Evolutionary conservation across 2,888 invertebrate species (phyloP), one percentile per base, ranked within the genome.

Genomic region (Sesia apiformis): DNA sequence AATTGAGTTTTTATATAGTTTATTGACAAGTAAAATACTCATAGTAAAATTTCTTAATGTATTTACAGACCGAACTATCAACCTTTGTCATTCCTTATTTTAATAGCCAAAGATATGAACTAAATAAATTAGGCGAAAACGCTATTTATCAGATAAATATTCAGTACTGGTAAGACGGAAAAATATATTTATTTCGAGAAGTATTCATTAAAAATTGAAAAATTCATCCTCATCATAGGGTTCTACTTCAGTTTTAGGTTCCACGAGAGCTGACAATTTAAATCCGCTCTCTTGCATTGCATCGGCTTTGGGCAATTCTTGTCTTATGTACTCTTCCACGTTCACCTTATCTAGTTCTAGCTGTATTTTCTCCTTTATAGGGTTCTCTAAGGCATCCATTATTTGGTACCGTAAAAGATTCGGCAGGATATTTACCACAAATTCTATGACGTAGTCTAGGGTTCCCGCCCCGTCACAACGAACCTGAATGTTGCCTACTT

Each of bases 401-500:
- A 97, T 95, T 81, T 96, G 96, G 73, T 96, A 95, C 55, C 97
- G 91, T 58, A 97, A 83, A 51, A 96, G 83, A 89, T 97, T 97
- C 0, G 97, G 96, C 53, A 97, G 70, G 52, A 97, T 89, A 75
- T 97, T 97, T 0, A 96, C 91, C 4, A 90, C 91, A 56, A 95
- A 93, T 81, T 97, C 97, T 58, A 96, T 86, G 0, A 94, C 72
- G 70, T 96, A 97, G 80, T 97, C 97, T 8, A 95, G 61, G 0
- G 96, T 95, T n/a, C 97, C 96, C 0, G 96, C 94, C 0, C 97
- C 97, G 64, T 96, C 92, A 65, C 94, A 94, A 38, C 96, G 90
- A 23, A 96, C 91, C 78, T 96, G 96, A 63, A 96, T 95, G 71
- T 96, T 96, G 3, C 96, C 96, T 60, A 96, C 76, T 75, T 95